Conservation (phyloP, 2,113 vertebrate species). For the Plecotus auritus region DNA sequence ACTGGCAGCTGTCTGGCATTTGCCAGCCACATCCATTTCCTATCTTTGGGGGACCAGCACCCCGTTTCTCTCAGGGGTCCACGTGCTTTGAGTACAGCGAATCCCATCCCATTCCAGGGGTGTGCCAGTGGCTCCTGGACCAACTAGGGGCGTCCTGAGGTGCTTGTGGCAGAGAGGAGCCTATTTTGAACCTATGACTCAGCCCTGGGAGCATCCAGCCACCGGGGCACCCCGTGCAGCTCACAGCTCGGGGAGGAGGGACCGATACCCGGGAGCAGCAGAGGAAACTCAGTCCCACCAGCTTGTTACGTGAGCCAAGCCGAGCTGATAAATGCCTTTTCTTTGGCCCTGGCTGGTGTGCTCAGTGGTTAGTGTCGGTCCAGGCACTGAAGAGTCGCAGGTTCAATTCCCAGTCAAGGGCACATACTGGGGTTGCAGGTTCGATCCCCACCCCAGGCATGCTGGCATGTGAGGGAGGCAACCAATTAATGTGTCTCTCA, state of each 20-base stretch:
- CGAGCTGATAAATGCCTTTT: background rate
- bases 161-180: background rate
- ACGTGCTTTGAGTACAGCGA: background rate
- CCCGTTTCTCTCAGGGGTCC: background rate
- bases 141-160: background rate
- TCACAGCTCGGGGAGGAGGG: background rate
- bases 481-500: no score
- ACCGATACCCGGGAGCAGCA: background rate
- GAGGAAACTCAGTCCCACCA: background rate
- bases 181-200: background rate
- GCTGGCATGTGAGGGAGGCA: no score
- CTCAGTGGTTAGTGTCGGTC: no score
- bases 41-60: background rate
- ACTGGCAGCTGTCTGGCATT: background rate
- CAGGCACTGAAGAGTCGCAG: no score
- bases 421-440: no score
- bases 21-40: background rate
- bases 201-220: background rate
- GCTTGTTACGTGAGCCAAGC: background rate
- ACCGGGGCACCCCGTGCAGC: background rate
- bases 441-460: no score
- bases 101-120: background rate
- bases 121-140: background rate
- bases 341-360: no score
- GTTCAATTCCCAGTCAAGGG: no score